Base-by-base conservation (phyloP, 2,888 invertebrate species). In the Acleris sparsana region DNA sequence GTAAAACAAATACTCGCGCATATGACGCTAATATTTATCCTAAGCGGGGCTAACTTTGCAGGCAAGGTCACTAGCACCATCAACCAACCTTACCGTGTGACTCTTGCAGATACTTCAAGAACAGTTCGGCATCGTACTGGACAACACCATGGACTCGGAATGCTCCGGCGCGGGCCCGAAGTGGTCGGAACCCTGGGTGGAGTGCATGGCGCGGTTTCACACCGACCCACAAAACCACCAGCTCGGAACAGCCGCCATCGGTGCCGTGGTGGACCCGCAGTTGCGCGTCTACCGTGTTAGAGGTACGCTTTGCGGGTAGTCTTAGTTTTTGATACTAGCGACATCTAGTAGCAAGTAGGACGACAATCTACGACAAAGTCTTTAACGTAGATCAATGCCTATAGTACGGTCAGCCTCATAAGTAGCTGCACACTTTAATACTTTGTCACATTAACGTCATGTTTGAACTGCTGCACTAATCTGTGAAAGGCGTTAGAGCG, bases 191-290 rank as follows among this genome's bases (percentile, higher is more conserved):
- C 90, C 91, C 0, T 97, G 96, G 86, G 94, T 96, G 94, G 94
- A 94, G 71, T 97, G 97, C 80, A 95, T 95, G 49, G 93, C 95
- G 17, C 93, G 93, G 13, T 93, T 94, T 71, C 93, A 95, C 71
- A 96, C 96, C 0, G 96, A 95, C 4, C 95, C 96, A 0, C 96
- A 96, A 85, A 96, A 96, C 83, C 97, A 97, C 83, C 96, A 96
- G 86, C 93, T 94, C 1, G 96, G 95, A 11, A 95, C 96, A 5
- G 95, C 95, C 70, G 96, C 96, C 85, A 96, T 97, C 93, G 96
- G 96, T 0, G 93, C 93, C 0, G 82, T 91, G 1, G 82, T 89
- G 1, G 96, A 96, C 84, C 87, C 94, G 0, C 85, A 94, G 71
- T 87, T 96, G 0, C 87, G 80, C 72, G 94, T 95, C 0, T 85